Conservation (phyloP, 2,888 invertebrate genomes). For the Hyalella azteca region DNA sequence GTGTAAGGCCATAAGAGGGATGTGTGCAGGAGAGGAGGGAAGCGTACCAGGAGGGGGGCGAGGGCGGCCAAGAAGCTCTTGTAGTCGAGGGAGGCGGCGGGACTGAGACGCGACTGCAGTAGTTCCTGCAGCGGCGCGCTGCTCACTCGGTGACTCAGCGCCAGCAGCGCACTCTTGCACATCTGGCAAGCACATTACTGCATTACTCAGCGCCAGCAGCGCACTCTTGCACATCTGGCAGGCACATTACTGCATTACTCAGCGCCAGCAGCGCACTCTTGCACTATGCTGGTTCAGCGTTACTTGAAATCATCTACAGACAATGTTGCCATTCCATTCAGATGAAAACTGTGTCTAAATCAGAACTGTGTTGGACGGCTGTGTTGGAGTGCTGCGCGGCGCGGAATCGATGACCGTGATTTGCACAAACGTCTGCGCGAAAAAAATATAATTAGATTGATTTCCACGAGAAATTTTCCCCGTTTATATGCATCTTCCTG, state of each 20-base stretch:
- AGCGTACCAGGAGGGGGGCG: conserved; percentile 47
- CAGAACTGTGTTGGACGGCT: background rate
- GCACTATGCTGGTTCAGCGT: too few relatives aligned
- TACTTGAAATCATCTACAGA: too few relatives aligned
- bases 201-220: conserved; percentile 44
- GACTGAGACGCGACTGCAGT: conserved; percentile 52
- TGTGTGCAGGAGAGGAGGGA: too few relatives aligned
- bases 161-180: conserved; percentile 58
- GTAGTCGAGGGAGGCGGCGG: conserved; percentile 48
- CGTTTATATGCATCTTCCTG: too few relatives aligned
- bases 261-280: conserved; percentile 57
- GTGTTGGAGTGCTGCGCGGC: too few relatives aligned
- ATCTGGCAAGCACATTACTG: conserved; percentile 42
- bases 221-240: conserved; percentile 58
- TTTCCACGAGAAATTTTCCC: too few relatives aligned
- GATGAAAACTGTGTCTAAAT: too few relatives aligned
- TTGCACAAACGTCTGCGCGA: too few relatives aligned
- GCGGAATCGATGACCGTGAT: too few relatives aligned
- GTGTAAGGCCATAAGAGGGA: too few relatives aligned
- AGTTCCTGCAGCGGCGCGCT: conserved; percentile 48
- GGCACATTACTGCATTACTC: conserved; percentile 41
- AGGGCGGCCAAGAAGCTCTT: conserved; percentile 53
- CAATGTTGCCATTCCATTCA: too few relatives aligned
- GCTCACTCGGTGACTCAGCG: conserved; percentile 50
- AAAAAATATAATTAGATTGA: too few relatives aligned